Evolutionary conservation across 2,888 invertebrate species (phyloP).

Genomic region (Lasioglossum figueresi): DNA sequence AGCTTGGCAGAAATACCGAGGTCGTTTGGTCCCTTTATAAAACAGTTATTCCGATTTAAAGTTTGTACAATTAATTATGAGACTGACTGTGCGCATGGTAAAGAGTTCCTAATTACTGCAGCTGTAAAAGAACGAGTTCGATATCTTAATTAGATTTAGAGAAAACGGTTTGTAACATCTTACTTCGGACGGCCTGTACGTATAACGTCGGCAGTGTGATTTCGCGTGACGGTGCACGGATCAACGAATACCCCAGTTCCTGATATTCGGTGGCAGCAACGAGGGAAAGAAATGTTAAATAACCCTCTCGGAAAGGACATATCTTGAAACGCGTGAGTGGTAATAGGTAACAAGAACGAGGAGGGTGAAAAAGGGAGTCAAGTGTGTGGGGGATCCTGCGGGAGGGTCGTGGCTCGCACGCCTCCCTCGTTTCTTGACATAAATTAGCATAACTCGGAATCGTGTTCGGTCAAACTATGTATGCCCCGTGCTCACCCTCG

Average conservation of each 20-base stretch:
- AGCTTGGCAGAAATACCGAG: too few relatives aligned
- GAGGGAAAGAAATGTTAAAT: constrained; percentile 19
- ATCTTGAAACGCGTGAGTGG: constrained; percentile 57
- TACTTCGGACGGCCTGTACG: background rate
- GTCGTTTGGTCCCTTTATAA: too few relatives aligned
- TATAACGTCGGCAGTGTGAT: background rate
- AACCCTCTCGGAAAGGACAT: constrained; percentile 44
- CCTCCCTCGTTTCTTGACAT: constrained; percentile 69
- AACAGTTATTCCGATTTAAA: too few relatives aligned
- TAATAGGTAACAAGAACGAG: constrained; percentile 50
- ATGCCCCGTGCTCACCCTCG: constrained; percentile 47
- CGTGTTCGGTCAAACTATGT: constrained; percentile 53
- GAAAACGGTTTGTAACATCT: constrained; percentile 1
- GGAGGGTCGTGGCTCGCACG: constrained; percentile 67
- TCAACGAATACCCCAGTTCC: constrained; percentile 2
- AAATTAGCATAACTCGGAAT: constrained; percentile 76
- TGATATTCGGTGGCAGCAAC: constrained; percentile 27
- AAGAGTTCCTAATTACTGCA: too few relatives aligned
- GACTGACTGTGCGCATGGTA: too few relatives aligned
- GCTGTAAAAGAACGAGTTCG: too few relatives aligned
- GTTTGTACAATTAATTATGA: too few relatives aligned
- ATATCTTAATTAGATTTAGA: background rate
- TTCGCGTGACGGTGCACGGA: background rate
- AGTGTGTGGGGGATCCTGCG: constrained; percentile 53
- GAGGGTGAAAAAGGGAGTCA: constrained; percentile 53